Evolutionary conservation across 2,888 invertebrate genomes (phyloP).

Genomic region (Micoletzkya japonica): DNA sequence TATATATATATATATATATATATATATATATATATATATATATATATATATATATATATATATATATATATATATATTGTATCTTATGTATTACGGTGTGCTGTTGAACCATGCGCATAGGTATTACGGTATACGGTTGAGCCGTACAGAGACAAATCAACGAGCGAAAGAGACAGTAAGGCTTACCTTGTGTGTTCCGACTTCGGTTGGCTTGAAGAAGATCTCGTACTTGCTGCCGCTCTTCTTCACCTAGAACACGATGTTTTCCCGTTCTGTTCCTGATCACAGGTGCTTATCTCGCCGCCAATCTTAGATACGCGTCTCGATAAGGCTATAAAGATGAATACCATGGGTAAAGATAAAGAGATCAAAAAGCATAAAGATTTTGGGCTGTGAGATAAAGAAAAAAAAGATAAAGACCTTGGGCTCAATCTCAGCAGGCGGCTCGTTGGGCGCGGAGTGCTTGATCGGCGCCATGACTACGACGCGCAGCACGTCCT

Average conservation of each 20-base stretch:
- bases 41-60: background rate
- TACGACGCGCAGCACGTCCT: constrained; percentile 55
- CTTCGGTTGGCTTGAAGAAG: constrained; percentile 81
- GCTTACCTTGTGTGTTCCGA: constrained; percentile 71
- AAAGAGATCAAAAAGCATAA: no score
- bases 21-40: background rate
- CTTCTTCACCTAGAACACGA: constrained; percentile 51
- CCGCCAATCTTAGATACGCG: no score
- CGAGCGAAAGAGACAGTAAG: background rate
- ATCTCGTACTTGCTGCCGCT: constrained; percentile 61
- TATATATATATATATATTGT: no score
- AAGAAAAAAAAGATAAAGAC: no score
- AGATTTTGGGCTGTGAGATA: no score
- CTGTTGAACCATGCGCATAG: no score
- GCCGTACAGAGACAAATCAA: background rate
- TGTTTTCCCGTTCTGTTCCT: constrained; percentile 17
- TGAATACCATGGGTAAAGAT: no score
- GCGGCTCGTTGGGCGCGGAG: constrained; percentile 32
- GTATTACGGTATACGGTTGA: background rate
- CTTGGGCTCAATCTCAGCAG: constrained; percentile 40
- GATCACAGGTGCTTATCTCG: constrained; percentile 36
- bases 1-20: background rate
- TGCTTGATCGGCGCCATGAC: constrained; percentile 44
- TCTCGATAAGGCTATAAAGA: no score
- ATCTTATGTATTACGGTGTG: no score